Evolutionary conservation across 2,113 vertebrate genomes (phyloP).

Genomic region (Prolemur simus): DNA sequence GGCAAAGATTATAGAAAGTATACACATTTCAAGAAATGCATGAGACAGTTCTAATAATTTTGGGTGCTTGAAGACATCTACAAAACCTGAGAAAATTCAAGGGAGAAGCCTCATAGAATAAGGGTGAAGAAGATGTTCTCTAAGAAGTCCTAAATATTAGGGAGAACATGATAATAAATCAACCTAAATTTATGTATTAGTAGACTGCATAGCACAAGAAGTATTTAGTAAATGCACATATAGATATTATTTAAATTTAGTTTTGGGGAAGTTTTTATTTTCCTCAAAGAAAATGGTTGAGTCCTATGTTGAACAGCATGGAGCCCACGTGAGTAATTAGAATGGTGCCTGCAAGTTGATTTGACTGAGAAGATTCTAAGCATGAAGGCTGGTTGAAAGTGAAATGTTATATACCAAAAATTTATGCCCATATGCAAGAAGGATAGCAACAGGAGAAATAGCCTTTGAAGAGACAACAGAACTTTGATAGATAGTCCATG

Average conservation of each 20-base stretch:
- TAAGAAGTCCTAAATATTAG: background rate
- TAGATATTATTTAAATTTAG: background rate
- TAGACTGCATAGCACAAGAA: background rate
- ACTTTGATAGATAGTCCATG: background rate
- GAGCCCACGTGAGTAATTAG: background rate
- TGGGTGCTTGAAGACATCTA: background rate
- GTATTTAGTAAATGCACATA: background rate
- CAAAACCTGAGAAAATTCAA: background rate
- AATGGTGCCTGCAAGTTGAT: background rate
- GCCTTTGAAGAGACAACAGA: background rate
- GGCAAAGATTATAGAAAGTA: background rate
- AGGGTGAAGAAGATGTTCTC: background rate
- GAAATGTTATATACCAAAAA: background rate
- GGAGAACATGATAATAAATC: background rate
- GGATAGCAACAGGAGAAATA: background rate
- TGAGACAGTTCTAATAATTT: background rate
- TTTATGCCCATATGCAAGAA: background rate
- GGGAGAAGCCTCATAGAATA: background rate
- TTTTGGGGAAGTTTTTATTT: slow-evolving; percentile 35
- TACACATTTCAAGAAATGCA: background rate
- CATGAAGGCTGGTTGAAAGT: background rate
- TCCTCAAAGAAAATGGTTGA: slow-evolving; percentile 4
- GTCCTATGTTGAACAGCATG: background rate
- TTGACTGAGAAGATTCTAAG: background rate
- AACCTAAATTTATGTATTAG: background rate